A percentile compares a stretch with the other conserved stretches of the same genome.
Conservation (phyloP, 2,797 vertebrate genomes). For the Paratrypauchen microcephalus region DNA sequence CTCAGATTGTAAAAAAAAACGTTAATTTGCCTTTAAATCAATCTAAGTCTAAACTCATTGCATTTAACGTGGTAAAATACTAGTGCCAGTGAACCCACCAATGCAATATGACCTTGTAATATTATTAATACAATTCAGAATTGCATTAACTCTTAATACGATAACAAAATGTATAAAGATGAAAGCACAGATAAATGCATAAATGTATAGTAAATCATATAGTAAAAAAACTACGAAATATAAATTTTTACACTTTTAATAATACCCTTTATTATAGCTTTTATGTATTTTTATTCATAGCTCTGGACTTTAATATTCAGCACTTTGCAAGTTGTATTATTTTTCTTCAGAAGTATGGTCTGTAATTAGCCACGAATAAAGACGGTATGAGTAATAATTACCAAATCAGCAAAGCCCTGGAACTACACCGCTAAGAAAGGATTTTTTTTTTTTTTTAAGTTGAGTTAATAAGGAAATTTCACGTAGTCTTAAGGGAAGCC, state of each 20-base stretch:
- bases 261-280: neutral
- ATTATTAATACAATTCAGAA: too few relatives aligned
- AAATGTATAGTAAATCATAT: too few relatives aligned
- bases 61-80: neutral
- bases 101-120: too few relatives aligned
- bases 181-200: too few relatives aligned
- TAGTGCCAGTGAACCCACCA: too few relatives aligned
- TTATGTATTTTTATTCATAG: slow-evolving; percentile 4
- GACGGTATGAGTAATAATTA: slow-evolving; percentile 45
- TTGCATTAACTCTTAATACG: too few relatives aligned
- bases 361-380: slow-evolving; percentile 47
- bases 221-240: too few relatives aligned
- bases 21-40: too few relatives aligned
- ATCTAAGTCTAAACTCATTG: neutral
- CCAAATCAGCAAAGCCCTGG: slow-evolving; percentile 33
- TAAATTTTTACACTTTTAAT: neutral
- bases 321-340: slow-evolving; percentile 6
- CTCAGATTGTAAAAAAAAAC: too few relatives aligned
- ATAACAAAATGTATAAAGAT: too few relatives aligned
- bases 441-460: slow-evolving; percentile 16
- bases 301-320: slow-evolving; percentile 3
- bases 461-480: slow-evolving; percentile 33
- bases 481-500: slow-evolving; percentile 18
- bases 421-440: slow-evolving; percentile 18
- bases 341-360: slow-evolving; percentile 18